phyloP scores from a whole-genome alignment of 2,797 vertebrate species.

The Denticeps clupeoides region DNA sequence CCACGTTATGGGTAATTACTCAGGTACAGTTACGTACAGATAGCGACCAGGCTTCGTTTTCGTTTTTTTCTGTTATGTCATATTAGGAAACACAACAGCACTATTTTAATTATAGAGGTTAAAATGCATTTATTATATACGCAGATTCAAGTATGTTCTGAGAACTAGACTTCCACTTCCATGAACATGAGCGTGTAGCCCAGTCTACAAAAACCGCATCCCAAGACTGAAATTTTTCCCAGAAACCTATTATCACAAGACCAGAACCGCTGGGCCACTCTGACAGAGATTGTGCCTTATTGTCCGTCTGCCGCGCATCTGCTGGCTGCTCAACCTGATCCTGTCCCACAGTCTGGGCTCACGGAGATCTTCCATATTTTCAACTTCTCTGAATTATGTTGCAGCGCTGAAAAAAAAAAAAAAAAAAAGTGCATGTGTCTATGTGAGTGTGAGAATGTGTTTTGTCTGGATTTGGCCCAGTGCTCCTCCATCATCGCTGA shows the following conservation, averaged over 20 bases:
- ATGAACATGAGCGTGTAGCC: neutral
- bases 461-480: slow-evolving; percentile 15
- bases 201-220: neutral
- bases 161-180: slow-evolving; percentile 31
- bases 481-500: slow-evolving; percentile 17
- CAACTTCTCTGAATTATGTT: too few species aligned
- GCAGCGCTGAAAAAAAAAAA: too few species aligned
- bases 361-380: neutral
- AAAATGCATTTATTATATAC: too few species aligned
- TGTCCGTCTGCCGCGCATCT: neutral
- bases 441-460: slow-evolving; percentile 15
- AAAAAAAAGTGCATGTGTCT: slow-evolving; percentile 20
- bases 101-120: too few species aligned
- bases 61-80: too few species aligned
- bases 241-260: neutral
- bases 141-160: slow-evolving; percentile 25
- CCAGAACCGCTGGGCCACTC: neutral
- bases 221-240: neutral
- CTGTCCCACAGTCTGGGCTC: too few species aligned
- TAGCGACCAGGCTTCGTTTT: too few species aligned
- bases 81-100: too few species aligned
- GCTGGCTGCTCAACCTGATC: neutral
- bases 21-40: too few species aligned
- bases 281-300: neutral
- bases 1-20: too few species aligned